Evolutionary conservation across 2,888 invertebrate genomes (phyloP), one percentile per base, ranked within the genome.

Genomic region (Podabrus alpinus): DNA sequence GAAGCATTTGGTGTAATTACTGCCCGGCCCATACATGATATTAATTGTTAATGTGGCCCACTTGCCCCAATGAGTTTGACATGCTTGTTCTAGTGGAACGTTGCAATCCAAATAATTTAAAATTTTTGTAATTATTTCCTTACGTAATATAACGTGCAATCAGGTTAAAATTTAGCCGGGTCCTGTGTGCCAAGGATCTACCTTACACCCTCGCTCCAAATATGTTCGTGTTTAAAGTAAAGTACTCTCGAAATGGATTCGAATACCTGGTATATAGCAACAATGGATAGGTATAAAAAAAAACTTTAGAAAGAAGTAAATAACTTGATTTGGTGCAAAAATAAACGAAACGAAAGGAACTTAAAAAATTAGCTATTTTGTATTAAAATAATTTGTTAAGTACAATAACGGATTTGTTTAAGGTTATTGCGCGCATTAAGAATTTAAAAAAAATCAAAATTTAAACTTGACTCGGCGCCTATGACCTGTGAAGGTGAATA

Each of bases 401-500:
- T 45, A 45, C 45, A 45, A 45, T 45, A 45, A 45, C 45, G 45
- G 45, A 45, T 45, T 45, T 45, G 45, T 45, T n/a, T 45, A 45
- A 45, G 45, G 45, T 45, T 45, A 45, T 45, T 45, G 45, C 45
- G 45, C 45, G 45, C 45, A 45, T 45, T 45, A 45, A 64, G n/a
- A 17, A 64, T 19, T 64, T 64, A 5, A 11, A 16, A 64, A 61
- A 61, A 64, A 64, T 64, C 62, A 21, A n/a, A 19, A 64, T 64
- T 64, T 64, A 64, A 64, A 64, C 62, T n/a, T 64, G 62, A 64
- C 62, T 64, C 62, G 62, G 62, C 62, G 62, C 62, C n/a, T 64
- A 64, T 64, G 62, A 64, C 62, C 19, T 64, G 62, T 64, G 62
- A 64, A 64, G 62, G 62, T 64, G 69, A 68, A 78, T 79, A 69